These are phyloP conservation scores for Erebia ligea DNA, from an alignment of 2,888 invertebrate genomes.

Conservation along the genomic window DNA sequence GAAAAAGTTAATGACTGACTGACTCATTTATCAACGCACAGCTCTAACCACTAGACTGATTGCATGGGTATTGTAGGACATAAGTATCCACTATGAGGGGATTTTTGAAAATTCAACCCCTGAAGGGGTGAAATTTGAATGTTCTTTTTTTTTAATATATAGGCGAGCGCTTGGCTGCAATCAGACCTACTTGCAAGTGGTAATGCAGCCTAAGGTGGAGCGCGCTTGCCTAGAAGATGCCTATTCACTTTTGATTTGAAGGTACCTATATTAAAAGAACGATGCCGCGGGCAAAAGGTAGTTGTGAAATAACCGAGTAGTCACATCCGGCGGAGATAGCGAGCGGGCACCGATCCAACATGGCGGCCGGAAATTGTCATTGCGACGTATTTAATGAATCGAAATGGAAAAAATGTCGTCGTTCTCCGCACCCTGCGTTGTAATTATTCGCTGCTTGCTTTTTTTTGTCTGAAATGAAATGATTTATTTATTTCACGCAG, in stretches of 20 bases:
- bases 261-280: no score
- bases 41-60: not conserved
- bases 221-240: no score
- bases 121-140: no score
- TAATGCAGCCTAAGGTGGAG: no score
- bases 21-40: not conserved
- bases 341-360: slow-evolving; percentile 59
- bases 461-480: not conserved
- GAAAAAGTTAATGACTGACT: not conserved
- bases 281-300: slow-evolving; percentile 16
- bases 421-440: slow-evolving; percentile 16
- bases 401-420: slow-evolving; percentile 49
- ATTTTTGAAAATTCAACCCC: not conserved
- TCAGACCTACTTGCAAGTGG: no score
- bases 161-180: no score
- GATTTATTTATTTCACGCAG: no score
- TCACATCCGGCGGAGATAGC: slow-evolving; percentile 61
- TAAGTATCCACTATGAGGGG: no score
- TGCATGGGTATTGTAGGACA: no score
- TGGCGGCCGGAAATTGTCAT: slow-evolving; percentile 67
- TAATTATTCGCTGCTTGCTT: slow-evolving; percentile 29
- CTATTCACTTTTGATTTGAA: no score
- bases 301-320: slow-evolving; percentile 60
- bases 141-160: no score
- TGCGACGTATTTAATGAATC: slow-evolving; percentile 61